A percentile compares a stretch with the other conserved stretches of the same genome.
Conservation (phyloP, 2,113 vertebrate species). For the Apaloderma vittatum region DNA sequence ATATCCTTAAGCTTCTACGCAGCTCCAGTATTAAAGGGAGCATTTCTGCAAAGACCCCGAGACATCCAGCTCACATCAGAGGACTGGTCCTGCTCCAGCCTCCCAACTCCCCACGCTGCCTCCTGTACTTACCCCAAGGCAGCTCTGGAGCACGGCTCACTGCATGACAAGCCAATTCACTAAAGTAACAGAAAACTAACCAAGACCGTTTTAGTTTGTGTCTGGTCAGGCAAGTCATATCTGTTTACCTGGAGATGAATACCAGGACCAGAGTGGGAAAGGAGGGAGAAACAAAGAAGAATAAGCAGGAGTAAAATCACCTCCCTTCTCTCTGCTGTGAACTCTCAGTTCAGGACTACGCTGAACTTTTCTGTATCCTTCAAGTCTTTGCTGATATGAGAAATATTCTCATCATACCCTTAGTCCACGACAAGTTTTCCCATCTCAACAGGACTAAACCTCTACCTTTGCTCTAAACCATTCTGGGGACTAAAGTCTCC, state of each 20-base stretch:
- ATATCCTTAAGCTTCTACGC: background rate
- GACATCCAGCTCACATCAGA: background rate
- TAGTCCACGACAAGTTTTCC: background rate
- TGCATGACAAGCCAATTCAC: background rate
- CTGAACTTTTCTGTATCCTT: background rate
- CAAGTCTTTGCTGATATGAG: background rate
- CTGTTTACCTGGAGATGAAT: background rate
- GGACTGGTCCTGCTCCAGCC: rapidly evolving
- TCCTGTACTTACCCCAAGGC: background rate
- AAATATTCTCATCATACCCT: background rate
- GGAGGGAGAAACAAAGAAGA: background rate
- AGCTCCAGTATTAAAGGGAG: background rate
- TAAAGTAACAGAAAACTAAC: background rate
- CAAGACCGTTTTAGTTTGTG: background rate
- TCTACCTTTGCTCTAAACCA: background rate
- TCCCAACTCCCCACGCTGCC: background rate
- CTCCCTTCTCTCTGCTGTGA: background rate
- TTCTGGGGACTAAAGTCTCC: background rate
- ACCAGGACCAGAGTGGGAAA: background rate
- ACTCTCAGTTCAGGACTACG: background rate
- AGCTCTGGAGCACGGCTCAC: background rate
- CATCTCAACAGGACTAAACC: background rate
- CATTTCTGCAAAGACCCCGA: background rate
- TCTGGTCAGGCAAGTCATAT: background rate
- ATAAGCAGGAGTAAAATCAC: background rate